Evolutionary conservation across 2,113 vertebrate genomes (phyloP).

Genomic region (Onychostoma macrolepis): DNA sequence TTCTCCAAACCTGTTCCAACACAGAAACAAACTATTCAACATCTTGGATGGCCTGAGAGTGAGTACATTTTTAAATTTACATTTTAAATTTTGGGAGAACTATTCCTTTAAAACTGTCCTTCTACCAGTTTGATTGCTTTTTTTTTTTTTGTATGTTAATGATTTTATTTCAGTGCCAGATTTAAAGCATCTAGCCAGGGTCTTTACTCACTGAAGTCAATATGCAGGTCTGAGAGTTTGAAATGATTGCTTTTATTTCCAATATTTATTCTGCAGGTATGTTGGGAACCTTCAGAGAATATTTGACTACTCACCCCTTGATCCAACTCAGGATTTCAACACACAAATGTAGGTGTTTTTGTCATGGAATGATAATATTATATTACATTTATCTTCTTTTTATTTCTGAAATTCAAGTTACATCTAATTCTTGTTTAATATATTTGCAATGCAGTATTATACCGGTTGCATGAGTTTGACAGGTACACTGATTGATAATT

Average conservation of each 20-base stretch:
- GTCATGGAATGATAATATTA: slow-evolving; percentile 29
- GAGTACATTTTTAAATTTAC: too few relatives aligned
- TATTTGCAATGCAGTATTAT: background rate
- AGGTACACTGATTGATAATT: background rate
- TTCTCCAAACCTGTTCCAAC: background rate
- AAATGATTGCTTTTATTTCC: background rate
- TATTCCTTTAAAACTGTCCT: background rate
- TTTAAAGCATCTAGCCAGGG: background rate
- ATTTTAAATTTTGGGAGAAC: background rate
- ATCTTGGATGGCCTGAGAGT: background rate
- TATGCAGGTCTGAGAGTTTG: background rate
- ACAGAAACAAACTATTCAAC: background rate
- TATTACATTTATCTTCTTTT: background rate
- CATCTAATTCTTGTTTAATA: background rate
- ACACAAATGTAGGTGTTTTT: slow-evolving; percentile 93
- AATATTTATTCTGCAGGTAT: slow-evolving; percentile 80
- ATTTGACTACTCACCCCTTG: slow-evolving; percentile 96
- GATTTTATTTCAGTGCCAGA: background rate
- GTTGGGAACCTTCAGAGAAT: slow-evolving; percentile 96
- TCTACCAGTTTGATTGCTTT: background rate
- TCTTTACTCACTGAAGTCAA: background rate
- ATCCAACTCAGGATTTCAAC: slow-evolving; percentile 95
- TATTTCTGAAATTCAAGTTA: slow-evolving; percentile 2
- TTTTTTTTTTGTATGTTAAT: background rate
- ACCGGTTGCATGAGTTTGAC: background rate